These are phyloP conservation scores for Trachops cirrhosus DNA, from an alignment of 2,797 vertebrate genomes.

Conservation along the genomic window DNA sequence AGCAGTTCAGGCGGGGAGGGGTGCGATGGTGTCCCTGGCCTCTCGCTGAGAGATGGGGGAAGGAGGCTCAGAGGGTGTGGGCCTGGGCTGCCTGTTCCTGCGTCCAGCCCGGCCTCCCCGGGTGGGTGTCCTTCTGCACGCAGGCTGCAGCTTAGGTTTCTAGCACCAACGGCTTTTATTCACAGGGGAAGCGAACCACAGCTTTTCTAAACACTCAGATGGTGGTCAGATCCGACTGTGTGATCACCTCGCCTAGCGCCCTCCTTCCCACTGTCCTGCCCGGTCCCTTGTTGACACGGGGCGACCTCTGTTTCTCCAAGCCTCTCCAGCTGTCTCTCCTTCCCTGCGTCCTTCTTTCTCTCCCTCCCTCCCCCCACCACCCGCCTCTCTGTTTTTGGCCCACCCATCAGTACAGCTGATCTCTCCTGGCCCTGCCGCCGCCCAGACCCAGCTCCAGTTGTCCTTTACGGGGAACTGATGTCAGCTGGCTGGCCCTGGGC, in stretches of 20 bases:
- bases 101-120: too few relatives aligned
- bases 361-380: fast-evolving
- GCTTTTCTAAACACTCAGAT: constrained; percentile 56
- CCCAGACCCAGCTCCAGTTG: constrained; percentile 50
- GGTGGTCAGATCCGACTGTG: background rate
- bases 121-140: background rate
- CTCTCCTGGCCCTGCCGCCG: constrained; percentile 52
- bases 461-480: constrained; percentile 73
- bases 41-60: too few relatives aligned
- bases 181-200: constrained; percentile 60
- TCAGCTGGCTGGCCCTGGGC: constrained; percentile 75
- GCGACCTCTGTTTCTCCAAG: background rate
- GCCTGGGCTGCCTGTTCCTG: too few relatives aligned
- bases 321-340: background rate
- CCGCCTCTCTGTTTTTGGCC: background rate
- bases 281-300: background rate
- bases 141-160: constrained; percentile 41
- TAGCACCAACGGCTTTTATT: constrained; percentile 47
- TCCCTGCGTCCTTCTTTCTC: fast-evolving
- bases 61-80: too few relatives aligned
- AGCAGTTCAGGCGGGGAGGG: too few relatives aligned
- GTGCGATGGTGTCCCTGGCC: too few relatives aligned
- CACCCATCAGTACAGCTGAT: constrained; percentile 57
- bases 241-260: background rate
- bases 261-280: constrained; percentile 12